phyloP scores from a whole-genome alignment of 2,797 vertebrate species.

The Geotria australis region DNA sequence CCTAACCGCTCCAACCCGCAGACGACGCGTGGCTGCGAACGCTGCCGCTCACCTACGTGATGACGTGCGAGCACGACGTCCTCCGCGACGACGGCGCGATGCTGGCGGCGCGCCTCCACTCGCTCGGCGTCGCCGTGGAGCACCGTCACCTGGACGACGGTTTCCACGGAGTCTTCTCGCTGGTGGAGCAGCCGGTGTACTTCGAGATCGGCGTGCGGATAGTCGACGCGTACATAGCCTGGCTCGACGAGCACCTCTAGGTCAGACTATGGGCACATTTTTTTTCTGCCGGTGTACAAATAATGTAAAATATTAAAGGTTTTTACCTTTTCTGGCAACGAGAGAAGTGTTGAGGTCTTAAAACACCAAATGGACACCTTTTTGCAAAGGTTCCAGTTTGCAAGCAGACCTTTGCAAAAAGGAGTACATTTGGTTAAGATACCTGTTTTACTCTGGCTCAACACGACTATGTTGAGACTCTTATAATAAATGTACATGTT shows the following conservation, averaged over 20 bases:
- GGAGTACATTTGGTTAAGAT: too few relatives aligned
- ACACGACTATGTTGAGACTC: too few relatives aligned
- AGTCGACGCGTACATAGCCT: constrained; percentile 27
- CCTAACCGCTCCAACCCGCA: constrained; percentile 5
- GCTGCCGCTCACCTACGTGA: constrained; percentile 38
- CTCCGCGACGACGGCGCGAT: constrained; percentile 63
- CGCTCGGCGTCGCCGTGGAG: constrained; percentile 36
- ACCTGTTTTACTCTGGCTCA: too few relatives aligned
- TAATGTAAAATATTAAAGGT: too few relatives aligned
- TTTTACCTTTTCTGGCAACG: too few relatives aligned
- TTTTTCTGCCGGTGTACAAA: too few relatives aligned
- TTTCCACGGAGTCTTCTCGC: constrained; percentile 59
- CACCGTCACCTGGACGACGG: constrained; percentile 37
- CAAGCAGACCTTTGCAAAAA: too few relatives aligned
- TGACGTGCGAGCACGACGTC: constrained; percentile 61
- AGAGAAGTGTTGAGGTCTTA: too few relatives aligned
- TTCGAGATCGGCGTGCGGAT: constrained; percentile 31
- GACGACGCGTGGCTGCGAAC: constrained; percentile 19
- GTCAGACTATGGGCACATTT: too few relatives aligned
- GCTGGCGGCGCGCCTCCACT: constrained; percentile 40
- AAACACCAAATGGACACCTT: too few relatives aligned
- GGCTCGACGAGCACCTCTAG: constrained; percentile 50
- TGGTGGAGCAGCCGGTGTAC: constrained; percentile 27
- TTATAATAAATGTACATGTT: too few relatives aligned
- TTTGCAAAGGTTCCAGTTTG: too few relatives aligned